phyloP scores from a whole-genome alignment of 2,797 vertebrate genomes.

The Rhinichthys osculus region DNA sequence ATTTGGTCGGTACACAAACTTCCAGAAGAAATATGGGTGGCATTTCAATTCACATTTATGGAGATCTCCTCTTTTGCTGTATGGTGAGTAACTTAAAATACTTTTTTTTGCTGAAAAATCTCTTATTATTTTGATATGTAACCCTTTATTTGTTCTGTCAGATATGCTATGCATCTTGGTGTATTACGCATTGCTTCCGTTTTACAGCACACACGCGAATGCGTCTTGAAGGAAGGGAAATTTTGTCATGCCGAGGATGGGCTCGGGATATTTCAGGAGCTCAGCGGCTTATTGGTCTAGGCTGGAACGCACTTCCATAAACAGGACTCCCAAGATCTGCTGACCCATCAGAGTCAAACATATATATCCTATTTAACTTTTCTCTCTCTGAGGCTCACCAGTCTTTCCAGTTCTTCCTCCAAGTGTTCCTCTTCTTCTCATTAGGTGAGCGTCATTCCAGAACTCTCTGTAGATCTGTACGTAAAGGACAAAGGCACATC shows the following conservation, averaged over 20 bases:
- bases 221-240: conserved; percentile 54
- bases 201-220: background rate
- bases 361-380: conserved; percentile 75
- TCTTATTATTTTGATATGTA: background rate
- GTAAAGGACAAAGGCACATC: conserved; percentile 17
- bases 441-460: conserved; percentile 59
- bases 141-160: background rate
- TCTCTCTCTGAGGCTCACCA: conserved; percentile 65
- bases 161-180: background rate
- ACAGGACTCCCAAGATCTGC: conserved; percentile 73
- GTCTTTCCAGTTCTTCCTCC: conserved; percentile 71
- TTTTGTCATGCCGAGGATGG: conserved; percentile 62
- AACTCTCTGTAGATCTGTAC: conserved; percentile 31
- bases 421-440: conserved; percentile 65
- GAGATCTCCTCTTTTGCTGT: background rate
- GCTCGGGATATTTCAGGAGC: conserved; percentile 79
- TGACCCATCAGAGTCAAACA: conserved; percentile 72
- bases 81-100: conserved; percentile 14
- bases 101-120: background rate
- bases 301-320: conserved; percentile 77
- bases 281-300: conserved; percentile 74
- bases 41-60: background rate
- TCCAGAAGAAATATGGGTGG: background rate
- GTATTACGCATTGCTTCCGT: conserved; percentile 14
- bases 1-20: background rate